Evolutionary conservation across 1,140 invertebrate species (phyloP).

Genomic region (Sarcophaga peregrina): DNA sequence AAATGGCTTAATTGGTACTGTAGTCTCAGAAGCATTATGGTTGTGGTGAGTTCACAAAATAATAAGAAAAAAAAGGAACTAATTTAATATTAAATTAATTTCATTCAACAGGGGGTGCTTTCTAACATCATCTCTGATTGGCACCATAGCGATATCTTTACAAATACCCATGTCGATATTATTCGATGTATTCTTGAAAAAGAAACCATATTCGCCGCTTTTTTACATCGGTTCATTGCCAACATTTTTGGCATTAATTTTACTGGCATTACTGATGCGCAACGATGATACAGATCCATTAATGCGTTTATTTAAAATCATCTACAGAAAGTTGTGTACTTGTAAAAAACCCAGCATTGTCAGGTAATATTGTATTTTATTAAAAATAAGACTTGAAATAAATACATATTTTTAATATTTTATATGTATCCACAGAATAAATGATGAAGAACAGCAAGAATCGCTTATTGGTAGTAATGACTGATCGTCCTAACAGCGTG

Average conservation of each 20-base stretch:
- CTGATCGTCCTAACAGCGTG: conserved; percentile 28
- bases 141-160: conserved; percentile 83
- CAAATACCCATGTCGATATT: conserved; percentile 88
- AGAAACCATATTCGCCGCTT: conserved; percentile 77
- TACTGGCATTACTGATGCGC: conserved; percentile 79
- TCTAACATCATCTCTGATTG: conserved; percentile 87
- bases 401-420: conserved; percentile 42
- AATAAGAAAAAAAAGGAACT: neutral
- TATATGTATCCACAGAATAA: conserved; percentile 69
- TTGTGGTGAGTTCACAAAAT: conserved; percentile 77
- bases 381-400: conserved; percentile 37
- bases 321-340: conserved; percentile 70
- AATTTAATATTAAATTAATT: conserved; percentile 51
- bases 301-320: conserved; percentile 72
- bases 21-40: conserved; percentile 88
- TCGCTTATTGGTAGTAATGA: conserved; percentile 73
- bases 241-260: conserved; percentile 82
- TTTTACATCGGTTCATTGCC: conserved; percentile 86
- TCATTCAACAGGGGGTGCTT: conserved; percentile 82
- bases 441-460: conserved; percentile 79
- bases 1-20: conserved; percentile 89
- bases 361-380: conserved; percentile 62
- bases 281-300: conserved; percentile 90
- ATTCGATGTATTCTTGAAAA: conserved; percentile 82
- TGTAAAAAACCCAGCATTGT: conserved; percentile 68